A percentile compares a stretch with the other conserved stretches of the same genome.
Evolutionary conservation across 1,140 invertebrate species (phyloP).

Genomic region (Nymphalis io): DNA sequence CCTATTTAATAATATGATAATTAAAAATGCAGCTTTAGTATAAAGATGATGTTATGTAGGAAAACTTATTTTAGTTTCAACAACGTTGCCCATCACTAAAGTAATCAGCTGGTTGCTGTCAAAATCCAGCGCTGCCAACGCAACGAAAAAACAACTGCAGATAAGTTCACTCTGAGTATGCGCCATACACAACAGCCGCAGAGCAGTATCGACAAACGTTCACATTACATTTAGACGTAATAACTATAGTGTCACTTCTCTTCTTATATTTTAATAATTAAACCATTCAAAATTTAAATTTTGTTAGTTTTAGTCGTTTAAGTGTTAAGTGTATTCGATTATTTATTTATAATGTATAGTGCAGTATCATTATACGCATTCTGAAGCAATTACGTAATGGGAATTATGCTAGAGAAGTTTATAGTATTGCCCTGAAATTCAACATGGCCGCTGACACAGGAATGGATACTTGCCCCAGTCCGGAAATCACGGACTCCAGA

Average conservation of each 20-base stretch:
- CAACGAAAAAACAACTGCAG: conserved; percentile 42
- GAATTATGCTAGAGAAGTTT: conserved; percentile 79
- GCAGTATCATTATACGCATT: conserved; percentile 70
- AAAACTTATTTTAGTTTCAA: background rate
- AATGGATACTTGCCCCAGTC: conserved; percentile 91
- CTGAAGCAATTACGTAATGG: conserved; percentile 78
- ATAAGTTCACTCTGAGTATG: conserved; percentile 70
- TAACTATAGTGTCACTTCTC: conserved; percentile 75
- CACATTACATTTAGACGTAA: conserved; percentile 79
- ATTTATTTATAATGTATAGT: conserved; percentile 71
- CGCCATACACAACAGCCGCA: conserved; percentile 70
- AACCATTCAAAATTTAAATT: conserved; percentile 65
- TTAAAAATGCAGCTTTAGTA: too few relatives aligned
- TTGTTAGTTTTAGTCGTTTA: conserved; percentile 69
- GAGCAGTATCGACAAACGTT: conserved; percentile 78
- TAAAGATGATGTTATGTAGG: background rate
- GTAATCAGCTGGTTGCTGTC: conserved; percentile 75
- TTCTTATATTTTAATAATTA: conserved; percentile 76
- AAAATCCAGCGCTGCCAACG: conserved; percentile 66
- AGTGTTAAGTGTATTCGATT: conserved; percentile 75
- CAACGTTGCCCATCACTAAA: conserved; percentile 49
- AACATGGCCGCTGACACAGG: conserved; percentile 90
- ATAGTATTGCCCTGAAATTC: conserved; percentile 81
- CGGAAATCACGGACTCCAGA: conserved; percentile 90
- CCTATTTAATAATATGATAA: too few relatives aligned